Evolutionary conservation across 1,140 invertebrate genomes (phyloP).

Genomic region (Diabrotica virgifera): DNA sequence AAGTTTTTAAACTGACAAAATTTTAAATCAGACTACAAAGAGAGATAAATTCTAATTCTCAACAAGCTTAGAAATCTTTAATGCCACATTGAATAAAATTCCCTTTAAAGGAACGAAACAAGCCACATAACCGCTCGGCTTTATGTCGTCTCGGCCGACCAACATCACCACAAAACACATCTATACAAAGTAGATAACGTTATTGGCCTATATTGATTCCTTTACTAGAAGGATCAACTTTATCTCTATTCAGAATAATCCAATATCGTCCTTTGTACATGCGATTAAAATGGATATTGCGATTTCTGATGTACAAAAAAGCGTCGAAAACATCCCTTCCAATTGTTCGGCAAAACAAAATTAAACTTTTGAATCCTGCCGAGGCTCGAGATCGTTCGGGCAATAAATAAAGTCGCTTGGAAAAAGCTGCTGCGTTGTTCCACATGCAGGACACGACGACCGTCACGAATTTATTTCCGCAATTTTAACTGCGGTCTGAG

Average conservation of each 20-base stretch:
- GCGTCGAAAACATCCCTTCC: not conserved
- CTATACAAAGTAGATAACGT: not conserved
- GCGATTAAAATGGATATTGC: constrained; percentile 11
- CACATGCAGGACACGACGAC: constrained; percentile 10
- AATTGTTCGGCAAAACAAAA: constrained; percentile 10
- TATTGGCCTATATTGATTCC: not conserved
- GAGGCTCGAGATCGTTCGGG: not conserved
- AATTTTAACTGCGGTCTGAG: constrained; percentile 11
- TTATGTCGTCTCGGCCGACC: no score
- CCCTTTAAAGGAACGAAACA: no score
- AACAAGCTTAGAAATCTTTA: no score
- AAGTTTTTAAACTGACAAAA: no score
- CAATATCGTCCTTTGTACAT: constrained; percentile 2
- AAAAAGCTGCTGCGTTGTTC: constrained; percentile 6
- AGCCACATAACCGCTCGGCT: no score
- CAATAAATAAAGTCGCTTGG: constrained; percentile 7
- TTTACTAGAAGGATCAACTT: not conserved
- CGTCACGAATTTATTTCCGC: constrained; percentile 8
- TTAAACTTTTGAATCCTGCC: constrained; percentile 12
- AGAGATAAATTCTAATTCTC: no score
- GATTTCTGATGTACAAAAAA: constrained; percentile 11
- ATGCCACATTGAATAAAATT: no score
- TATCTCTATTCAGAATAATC: constrained; percentile 1
- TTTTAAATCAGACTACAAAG: no score
- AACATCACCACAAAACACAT: not conserved